Percentiles rank a stretch among this genome's conserved stretches.
These are phyloP conservation scores for Chloroceryle aenea DNA, from an alignment of 2,113 vertebrate species.

Conservation along the genomic window DNA sequence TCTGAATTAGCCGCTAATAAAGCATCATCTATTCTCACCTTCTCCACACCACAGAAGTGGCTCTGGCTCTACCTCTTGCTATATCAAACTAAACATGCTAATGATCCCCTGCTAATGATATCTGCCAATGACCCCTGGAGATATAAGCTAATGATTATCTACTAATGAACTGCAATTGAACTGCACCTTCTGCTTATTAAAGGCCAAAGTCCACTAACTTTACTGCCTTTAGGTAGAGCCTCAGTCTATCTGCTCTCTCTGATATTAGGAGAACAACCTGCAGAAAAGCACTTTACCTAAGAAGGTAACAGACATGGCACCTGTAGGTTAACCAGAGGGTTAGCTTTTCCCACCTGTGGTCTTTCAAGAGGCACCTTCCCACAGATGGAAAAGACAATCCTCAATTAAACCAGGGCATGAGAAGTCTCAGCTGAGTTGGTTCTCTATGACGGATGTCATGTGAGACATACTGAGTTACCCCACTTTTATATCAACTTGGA, in stretches of 20 bases:
- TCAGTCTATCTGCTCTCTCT: fast-evolving
- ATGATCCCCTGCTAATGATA: conserved; percentile 41
- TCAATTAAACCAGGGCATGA: neutral
- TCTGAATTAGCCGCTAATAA: conserved; percentile 5
- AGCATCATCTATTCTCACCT: neutral
- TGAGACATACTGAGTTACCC: neutral
- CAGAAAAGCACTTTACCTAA: neutral
- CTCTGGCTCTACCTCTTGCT: neutral
- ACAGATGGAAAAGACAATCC: neutral
- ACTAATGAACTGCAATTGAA: conserved; percentile 16
- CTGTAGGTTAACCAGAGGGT: neutral
- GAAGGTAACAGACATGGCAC: neutral
- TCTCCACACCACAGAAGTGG: neutral
- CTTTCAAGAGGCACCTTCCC: neutral
- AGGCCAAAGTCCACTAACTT: conserved; percentile 2
- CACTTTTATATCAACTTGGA: neutral
- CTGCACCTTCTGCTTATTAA: conserved; percentile 32
- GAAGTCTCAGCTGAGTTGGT: neutral
- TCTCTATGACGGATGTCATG: neutral
- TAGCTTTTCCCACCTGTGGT: neutral
- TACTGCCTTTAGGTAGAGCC: neutral
- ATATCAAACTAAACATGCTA: conserved; percentile 11
- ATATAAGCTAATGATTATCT: conserved; percentile 36
- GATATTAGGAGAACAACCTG: neutral
- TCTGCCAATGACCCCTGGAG: conserved; percentile 33